phyloP scores from a whole-genome alignment of 2,113 vertebrate genomes.

The Takifugu flavidus region DNA sequence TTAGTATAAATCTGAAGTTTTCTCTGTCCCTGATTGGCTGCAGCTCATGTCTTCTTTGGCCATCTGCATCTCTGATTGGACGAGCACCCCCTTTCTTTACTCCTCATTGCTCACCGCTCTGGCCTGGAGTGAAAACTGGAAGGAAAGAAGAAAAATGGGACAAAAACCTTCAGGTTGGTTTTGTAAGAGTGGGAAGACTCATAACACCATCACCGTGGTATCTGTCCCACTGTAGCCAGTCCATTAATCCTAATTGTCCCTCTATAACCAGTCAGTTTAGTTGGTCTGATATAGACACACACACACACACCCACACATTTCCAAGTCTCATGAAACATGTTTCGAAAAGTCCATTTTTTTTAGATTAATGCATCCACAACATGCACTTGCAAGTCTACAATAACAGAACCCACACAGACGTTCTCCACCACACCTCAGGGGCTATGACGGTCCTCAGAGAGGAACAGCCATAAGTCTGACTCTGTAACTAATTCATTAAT shows the following conservation, averaged over 20 bases:
- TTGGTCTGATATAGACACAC: not conserved
- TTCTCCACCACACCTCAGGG: conserved; percentile 12
- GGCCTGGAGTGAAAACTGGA: conserved; percentile 32
- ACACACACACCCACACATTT: conserved; percentile 27
- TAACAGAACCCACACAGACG: conserved; percentile 9
- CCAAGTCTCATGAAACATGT: too few relatives aligned
- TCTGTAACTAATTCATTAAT: conserved; percentile 62
- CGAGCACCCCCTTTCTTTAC: conserved; percentile 38
- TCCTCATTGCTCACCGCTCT: conserved; percentile 46
- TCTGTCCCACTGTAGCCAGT: too few relatives aligned
- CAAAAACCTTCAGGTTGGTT: conserved; percentile 12
- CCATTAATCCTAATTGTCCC: too few relatives aligned
- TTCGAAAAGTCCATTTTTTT: too few relatives aligned
- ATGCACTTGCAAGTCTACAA: conserved; percentile 22
- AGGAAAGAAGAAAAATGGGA: conserved; percentile 25
- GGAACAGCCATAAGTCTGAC: conserved; percentile 33
- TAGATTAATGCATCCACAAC: not conserved
- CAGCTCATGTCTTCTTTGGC: conserved; percentile 50
- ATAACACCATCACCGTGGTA: too few relatives aligned
- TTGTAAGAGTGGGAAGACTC: conserved; percentile 25
- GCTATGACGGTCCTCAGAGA: conserved; percentile 28
- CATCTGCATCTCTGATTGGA: conserved; percentile 57
- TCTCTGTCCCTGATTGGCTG: conserved; percentile 44
- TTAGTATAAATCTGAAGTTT: conserved; percentile 22
- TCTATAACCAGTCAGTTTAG: too few relatives aligned